Conservation (phyloP, 1,140 invertebrate species). For the Anoplolepis gracilipes region DNA sequence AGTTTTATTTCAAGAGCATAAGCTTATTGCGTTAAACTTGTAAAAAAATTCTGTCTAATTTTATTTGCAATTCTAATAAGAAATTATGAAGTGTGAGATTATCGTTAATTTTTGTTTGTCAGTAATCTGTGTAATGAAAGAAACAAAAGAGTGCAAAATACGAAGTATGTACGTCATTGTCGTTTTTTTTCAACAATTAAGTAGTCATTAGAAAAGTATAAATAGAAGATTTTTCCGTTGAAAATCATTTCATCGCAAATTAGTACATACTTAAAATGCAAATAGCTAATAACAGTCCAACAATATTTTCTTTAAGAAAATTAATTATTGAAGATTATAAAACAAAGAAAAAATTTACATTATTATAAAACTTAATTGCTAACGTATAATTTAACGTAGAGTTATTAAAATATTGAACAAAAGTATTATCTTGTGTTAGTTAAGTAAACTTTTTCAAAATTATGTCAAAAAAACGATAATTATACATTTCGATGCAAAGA, state of each 20-base stretch:
- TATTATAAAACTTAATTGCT: not conserved
- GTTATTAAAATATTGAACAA: not conserved
- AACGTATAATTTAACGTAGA: not conserved
- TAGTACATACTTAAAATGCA: not conserved
- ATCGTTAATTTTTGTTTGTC: not conserved
- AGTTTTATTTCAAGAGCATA: not conserved
- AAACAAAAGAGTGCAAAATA: not conserved
- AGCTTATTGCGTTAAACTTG: not conserved
- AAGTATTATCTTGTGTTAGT: not conserved
- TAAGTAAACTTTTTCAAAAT: not conserved
- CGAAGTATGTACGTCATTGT: constrained; percentile 9
- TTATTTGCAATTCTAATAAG: constrained; percentile 33
- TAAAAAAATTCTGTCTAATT: not conserved
- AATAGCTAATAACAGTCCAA: not conserved
- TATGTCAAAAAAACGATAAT: not conserved
- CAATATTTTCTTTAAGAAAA: not conserved
- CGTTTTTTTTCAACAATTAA: not conserved
- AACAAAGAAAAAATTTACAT: not conserved
- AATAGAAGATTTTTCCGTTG: constrained; percentile 29
- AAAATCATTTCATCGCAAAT: not conserved
- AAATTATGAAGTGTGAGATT: not conserved
- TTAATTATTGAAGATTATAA: too few relatives aligned
- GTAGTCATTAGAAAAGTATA: constrained; percentile 16
- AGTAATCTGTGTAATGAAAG: not conserved
- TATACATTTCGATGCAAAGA: not conserved